These are phyloP conservation scores for Psittacara wagleri DNA, from an alignment of 2,113 vertebrate species.

Conservation along the genomic window DNA sequence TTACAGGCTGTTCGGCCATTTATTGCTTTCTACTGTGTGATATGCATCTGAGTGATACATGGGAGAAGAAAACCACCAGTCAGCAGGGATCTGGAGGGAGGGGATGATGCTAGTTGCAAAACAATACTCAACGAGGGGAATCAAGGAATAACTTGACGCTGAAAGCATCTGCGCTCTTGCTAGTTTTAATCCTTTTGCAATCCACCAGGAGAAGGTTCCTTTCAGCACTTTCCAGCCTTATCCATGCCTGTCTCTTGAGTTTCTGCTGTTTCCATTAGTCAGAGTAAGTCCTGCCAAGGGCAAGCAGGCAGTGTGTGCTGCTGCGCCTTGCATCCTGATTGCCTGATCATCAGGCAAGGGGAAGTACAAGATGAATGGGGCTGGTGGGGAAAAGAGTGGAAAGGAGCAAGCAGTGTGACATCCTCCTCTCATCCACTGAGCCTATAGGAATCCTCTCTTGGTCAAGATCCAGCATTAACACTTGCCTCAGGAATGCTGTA, in stretches of 20 bases:
- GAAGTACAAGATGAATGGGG: not conserved
- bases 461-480: constrained; percentile 16
- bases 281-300: not conserved
- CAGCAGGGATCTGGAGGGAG: not conserved
- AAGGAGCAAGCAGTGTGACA: not conserved
- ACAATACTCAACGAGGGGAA: not conserved
- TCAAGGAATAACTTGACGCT: not conserved
- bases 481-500: not conserved
- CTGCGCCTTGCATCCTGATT: not conserved
- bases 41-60: not conserved
- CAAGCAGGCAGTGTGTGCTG: not conserved
- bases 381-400: not conserved
- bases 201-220: not conserved
- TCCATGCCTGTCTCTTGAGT: not conserved
- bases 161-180: not conserved
- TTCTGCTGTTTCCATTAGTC: not conserved
- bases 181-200: not conserved
- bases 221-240: not conserved
- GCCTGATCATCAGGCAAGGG: not conserved
- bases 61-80: not conserved
- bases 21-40: not conserved
- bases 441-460: not conserved
- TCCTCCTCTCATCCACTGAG: not conserved
- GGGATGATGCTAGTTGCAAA: fast-evolving
- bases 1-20: not conserved